Percentiles rank a stretch among this genome's conserved stretches.
Evolutionary conservation across 2,888 invertebrate genomes (phyloP).

Genomic region (Tachina lurida): DNA sequence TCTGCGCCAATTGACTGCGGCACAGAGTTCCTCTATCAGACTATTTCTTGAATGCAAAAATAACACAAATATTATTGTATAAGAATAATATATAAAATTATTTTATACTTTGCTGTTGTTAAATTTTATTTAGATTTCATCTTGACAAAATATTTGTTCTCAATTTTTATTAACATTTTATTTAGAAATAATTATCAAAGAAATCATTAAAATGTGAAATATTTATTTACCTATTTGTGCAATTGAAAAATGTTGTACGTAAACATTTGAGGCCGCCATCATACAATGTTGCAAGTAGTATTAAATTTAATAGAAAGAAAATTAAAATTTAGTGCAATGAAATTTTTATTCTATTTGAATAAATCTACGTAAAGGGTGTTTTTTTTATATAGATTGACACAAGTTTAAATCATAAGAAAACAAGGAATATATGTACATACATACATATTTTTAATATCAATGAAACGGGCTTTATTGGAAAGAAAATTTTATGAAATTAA

Average conservation of each 20-base stretch:
- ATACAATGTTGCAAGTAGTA: conserved; percentile 35
- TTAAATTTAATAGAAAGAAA: conserved; percentile 1
- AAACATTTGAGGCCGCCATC: conserved; percentile 29
- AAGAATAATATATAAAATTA: conserved; percentile 8
- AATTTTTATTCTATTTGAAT: background rate
- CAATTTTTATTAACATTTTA: conserved; percentile 43
- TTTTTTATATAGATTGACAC: too few species aligned
- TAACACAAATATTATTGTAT: background rate
- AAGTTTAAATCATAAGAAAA: too few species aligned
- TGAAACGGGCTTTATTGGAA: too few species aligned
- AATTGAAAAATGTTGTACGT: background rate
- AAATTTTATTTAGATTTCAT: conserved; percentile 31
- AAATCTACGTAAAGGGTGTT: background rate
- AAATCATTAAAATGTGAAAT: conserved; percentile 57
- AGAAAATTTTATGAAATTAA: too few species aligned
- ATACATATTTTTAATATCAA: too few species aligned
- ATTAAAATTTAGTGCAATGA: background rate
- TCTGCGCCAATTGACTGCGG: conserved; percentile 32
- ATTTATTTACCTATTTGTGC: conserved; percentile 34
- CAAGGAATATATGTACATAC: too few species aligned
- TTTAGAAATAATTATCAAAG: conserved; percentile 37
- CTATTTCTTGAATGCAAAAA: background rate
- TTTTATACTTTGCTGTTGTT: conserved; percentile 9
- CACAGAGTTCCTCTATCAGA: background rate
- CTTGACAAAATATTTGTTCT: conserved; percentile 52